A percentile compares a stretch with the other conserved stretches of the same genome.
These are phyloP conservation scores for Drosophila serrata DNA, from an alignment of 1,140 invertebrate genomes.

Conservation along the genomic window DNA sequence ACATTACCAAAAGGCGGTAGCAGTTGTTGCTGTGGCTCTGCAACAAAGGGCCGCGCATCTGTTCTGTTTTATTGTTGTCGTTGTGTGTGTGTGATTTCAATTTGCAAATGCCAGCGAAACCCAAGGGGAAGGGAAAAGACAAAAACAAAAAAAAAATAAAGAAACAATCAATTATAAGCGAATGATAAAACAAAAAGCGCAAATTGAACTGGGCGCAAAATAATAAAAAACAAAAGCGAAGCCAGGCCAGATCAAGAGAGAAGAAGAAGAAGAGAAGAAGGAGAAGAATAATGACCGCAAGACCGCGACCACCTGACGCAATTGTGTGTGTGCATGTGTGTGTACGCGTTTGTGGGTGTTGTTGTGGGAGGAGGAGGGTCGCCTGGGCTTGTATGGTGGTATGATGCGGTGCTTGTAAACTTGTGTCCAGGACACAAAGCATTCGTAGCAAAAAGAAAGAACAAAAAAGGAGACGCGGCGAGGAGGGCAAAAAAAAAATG, in stretches of 20 bases:
- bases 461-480: constrained; percentile 13
- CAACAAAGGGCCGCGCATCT: constrained; percentile 32
- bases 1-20: constrained; percentile 19
- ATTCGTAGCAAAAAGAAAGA: not conserved
- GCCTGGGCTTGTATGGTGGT: not conserved
- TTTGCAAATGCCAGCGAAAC: constrained; percentile 31
- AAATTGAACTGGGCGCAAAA: constrained; percentile 73
- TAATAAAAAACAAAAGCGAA: constrained; percentile 46
- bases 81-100: constrained; percentile 42
- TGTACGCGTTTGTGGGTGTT: not conserved
- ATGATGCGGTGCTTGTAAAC: constrained; percentile 8
- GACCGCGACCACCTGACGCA: constrained; percentile 63
- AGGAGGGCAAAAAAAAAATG: constrained; percentile 16
- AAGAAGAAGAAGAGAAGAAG: constrained; percentile 8
- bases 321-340: constrained; percentile 13
- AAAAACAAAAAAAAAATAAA: not conserved
- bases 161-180: constrained; percentile 69
- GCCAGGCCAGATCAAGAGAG: not conserved
- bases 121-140: constrained; percentile 5
- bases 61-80: constrained; percentile 9
- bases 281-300: constrained; percentile 55
- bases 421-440: constrained; percentile 13
- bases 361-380: not conserved
- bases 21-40: constrained; percentile 19
- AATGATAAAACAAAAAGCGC: constrained; percentile 66